Evolutionary conservation across 2,888 invertebrate genomes (phyloP), one percentile per base, ranked within the genome.

Genomic region (Cantharis flavilabris): DNA sequence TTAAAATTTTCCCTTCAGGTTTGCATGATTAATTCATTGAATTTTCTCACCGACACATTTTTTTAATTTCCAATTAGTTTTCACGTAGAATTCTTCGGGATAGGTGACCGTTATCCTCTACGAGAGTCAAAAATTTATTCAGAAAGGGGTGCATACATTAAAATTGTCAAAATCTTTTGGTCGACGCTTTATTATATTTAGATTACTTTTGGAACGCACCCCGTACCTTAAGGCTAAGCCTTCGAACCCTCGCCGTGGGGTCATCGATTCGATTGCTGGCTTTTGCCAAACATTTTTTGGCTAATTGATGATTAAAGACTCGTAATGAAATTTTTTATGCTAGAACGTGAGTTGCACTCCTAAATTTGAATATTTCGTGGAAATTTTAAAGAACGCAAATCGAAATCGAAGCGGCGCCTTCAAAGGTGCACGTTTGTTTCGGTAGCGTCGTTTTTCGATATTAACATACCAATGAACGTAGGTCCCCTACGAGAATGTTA

Each of bases 141-240:
- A 30, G 13, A 13, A 30, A 18, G 30, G 72, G 72, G 72, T 72
- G 72, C 63, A 72, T 72, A 72, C 64, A 72, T 72, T 72, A 72
- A 72, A 72, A 63, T 65, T 23, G 65, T 67, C 65, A 13, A n/a
- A 67, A 67, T 67, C 65, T 26, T 49, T 49, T 0, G n/a, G n/a
- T 20, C 20, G 20, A 20, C 20, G 20, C 20, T 1, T 49, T 49
- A n/a, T 49, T 49, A 5, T 49, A 49, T 49, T n/a, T 9, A n/a
- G 2, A 49, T n/a, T 49, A n/a, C 33, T 33, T 13, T 13, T 49
- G 2, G n/a, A n/a, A 7, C 13, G n/a, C 7, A n/a, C n/a, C n/a
- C 49, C n/a, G 49, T 49, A 33, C 2, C 23, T 23, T 23, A 5
- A 16, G 23, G 23, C 23, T 5, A 7, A 1, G 23, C n/a, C 23